Base-by-base conservation (phyloP, 1,140 invertebrate species). In the Conopomorpha cramerella region DNA sequence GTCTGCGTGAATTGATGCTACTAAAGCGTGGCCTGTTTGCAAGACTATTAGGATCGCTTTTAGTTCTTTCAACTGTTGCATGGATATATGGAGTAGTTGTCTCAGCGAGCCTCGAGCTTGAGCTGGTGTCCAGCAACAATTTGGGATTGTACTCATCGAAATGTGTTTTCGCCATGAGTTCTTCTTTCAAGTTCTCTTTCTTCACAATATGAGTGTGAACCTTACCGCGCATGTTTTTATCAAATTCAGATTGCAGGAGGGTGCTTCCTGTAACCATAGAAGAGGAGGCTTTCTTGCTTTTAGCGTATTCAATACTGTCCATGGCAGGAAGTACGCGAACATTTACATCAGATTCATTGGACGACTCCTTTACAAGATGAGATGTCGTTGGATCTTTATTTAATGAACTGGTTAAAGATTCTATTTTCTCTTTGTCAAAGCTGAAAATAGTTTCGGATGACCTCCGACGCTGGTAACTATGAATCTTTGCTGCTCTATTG, bases 31-130 rank as follows among this genome's bases (percentile, higher is more conserved):
- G 84, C 31, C 87, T 80, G 46, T 85, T 83, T 0, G 88, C 84
- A 34, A 86, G 65, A 19, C 84, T 86, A 55, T 91, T 91, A 1
- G 90, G 90, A 77, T 92, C 90, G 47, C 89, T 91, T 57, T 91
- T 92, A 4, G 90, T 91, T 36, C 90, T 79, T 64, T 91, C 90
- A 0, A 92, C 88, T 0, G 87, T 86, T 11, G 83, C 82, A 52
- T 90, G 88, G 8, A 68, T 65, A 45, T 82, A 82, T 8, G 73
- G 60, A 10, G 65, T 64, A 33, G 65, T 53, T n/a, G 56, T 64
- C 45, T 80, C 77, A 10, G 72, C 63, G 13, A 78, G 55, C 19
- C 77, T 65, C 45, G 74, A 78, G 30, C 73, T 78, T 8, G 77
- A 79, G 41, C 70, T 77, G 0, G 77, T 79, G 39, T 79, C 77